Evolutionary conservation across 2,797 vertebrate genomes (phyloP), one percentile per base, ranked within the genome.

Genomic region (Anguilla anguilla): DNA sequence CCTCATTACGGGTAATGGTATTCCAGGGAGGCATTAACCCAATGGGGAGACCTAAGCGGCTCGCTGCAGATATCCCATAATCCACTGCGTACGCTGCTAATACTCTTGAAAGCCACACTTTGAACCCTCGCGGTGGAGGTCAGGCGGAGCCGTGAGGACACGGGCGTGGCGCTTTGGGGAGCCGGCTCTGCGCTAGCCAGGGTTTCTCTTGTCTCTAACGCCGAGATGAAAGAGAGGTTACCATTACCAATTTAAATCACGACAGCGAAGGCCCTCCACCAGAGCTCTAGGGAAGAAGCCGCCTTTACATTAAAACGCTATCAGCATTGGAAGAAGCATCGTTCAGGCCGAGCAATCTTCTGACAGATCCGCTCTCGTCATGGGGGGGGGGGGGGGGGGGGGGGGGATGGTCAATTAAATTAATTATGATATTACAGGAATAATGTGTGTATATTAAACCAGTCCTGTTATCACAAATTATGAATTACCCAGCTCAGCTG

Each of bases 21-120:
- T 86, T 57, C 87, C 79, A 85, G 35, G 64, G 59, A 46, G 6
- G 46, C 7, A 87, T 90, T 83, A 90, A 46, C 88, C 86, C 85
- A 85, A 91, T 92, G 91, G 88, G 81, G 28, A 88, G 87, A 87
- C 51, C 61, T 22, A n/a, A 90, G 91, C 92, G 91, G 94, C 84
- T 88, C 86, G 0, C 87, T 87, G 13, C 72, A 88, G 67, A 79
- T 90, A 89, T 91, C 85, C 91, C 81, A 89, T 89, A 91, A 93
- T 92, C 90, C 87, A 82, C 84, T 84, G 49, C 57, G 87, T 84
- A 91, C 81, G 72, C 2, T 15, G 55, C 83, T 61, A 69, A 86
- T 87, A 86, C 25, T 35, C 59, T 43, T 43, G n/a, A n/a, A 35
- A 51, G n/a, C 17, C 51, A 55, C 28, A 5, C 61, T 22, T 0